Conservation (phyloP, 1,140 invertebrate species). For the Brachionus rotundiformis region DNA sequence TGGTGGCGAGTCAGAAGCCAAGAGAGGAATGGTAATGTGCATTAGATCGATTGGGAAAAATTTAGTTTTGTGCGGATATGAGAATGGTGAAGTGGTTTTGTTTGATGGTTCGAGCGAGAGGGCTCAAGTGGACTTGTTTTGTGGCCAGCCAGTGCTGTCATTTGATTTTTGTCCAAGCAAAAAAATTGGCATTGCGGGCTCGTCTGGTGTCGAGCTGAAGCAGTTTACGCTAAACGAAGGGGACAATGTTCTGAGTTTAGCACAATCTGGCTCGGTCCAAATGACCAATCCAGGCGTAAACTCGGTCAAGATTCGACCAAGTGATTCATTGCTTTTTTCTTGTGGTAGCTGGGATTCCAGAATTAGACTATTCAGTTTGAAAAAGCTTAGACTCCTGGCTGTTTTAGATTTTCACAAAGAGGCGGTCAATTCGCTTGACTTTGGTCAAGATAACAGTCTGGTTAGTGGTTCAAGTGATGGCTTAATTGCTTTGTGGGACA, state of each 20-base stretch:
- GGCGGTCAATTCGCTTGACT: slow-evolving; percentile 6
- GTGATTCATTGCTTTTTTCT: not conserved
- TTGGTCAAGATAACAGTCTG: not conserved
- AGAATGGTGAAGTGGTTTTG: slow-evolving; percentile 30
- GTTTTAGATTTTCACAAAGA: slow-evolving; percentile 50
- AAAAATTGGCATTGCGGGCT: slow-evolving; percentile 19
- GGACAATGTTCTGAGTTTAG: not conserved
- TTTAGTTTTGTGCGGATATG: not conserved
- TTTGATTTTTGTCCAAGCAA: slow-evolving; percentile 32
- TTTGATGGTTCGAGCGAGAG: not conserved
- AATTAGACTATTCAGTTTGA: not conserved
- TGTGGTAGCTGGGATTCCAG: slow-evolving; percentile 42
- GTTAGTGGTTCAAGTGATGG: slow-evolving; percentile 29
- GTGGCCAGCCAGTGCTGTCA: slow-evolving; percentile 25
- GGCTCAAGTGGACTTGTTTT: not conserved
- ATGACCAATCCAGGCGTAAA: slow-evolving; percentile 39
- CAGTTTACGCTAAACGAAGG: not conserved
- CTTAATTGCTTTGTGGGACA: not conserved
- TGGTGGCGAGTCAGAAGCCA: no score
- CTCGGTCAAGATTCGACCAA: not conserved
- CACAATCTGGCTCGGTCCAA: not conserved
- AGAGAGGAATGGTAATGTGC: slow-evolving; percentile 46
- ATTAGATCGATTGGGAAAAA: not conserved
- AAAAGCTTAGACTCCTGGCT: slow-evolving; percentile 4
- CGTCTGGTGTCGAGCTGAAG: not conserved